phyloP scores from a whole-genome alignment of 2,888 invertebrate genomes.

The Agriotes lineatus region DNA sequence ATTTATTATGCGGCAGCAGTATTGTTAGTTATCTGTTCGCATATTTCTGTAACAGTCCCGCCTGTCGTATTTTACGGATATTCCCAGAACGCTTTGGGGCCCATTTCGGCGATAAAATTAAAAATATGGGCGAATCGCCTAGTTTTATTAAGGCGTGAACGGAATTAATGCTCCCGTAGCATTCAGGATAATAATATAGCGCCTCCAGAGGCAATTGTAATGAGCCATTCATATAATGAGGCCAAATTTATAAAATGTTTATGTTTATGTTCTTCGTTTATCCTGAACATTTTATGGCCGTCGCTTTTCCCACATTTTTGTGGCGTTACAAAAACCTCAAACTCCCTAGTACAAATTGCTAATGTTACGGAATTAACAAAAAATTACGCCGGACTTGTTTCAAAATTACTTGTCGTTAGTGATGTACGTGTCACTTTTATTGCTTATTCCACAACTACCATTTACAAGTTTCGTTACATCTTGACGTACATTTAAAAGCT shows the following conservation, averaged over 20 bases:
- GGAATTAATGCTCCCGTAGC: constrained; percentile 28
- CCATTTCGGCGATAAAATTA: constrained; percentile 30
- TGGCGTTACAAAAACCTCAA: no score
- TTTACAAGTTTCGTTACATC: no score
- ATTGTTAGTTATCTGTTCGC: background rate
- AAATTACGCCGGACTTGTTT: no score
- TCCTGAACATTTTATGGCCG: no score
- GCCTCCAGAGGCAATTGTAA: constrained; percentile 34
- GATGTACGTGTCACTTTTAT: no score
- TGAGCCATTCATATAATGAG: constrained; percentile 33
- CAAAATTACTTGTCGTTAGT: no score
- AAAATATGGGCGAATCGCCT: constrained; percentile 30
- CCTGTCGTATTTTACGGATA: background rate
- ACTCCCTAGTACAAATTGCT: no score
- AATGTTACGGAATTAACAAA: no score
- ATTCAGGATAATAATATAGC: constrained; percentile 25
- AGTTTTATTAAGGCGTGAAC: constrained; percentile 35
- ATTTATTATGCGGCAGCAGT: background rate
- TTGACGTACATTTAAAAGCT: no score
- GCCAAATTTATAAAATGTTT: constrained; percentile 29
- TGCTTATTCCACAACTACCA: no score
- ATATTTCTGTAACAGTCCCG: background rate
- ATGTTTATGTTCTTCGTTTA: constrained; percentile 28
- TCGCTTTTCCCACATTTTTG: no score
- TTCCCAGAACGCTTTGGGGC: constrained; percentile 14